Percentiles rank a stretch among this genome's conserved stretches.
phyloP scores from a whole-genome alignment of 2,113 vertebrate species.

The Crotalus viridis region DNA sequence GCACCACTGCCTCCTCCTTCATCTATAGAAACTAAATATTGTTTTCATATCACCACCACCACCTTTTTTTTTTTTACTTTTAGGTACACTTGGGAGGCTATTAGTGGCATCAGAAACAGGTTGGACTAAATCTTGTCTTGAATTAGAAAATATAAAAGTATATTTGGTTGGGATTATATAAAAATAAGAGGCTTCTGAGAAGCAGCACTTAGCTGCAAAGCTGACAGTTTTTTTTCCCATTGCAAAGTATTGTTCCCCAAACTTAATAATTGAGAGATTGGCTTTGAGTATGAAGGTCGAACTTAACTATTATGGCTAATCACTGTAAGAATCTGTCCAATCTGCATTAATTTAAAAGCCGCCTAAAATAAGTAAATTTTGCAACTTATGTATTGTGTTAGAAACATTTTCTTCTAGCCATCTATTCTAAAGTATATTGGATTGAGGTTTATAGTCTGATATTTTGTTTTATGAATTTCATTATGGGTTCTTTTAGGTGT shows the following conservation, averaged over 20 bases:
- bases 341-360: neutral
- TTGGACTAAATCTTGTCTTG: neutral
- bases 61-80: neutral
- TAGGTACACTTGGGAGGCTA: neutral
- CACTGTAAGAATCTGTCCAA: neutral
- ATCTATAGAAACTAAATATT: neutral
- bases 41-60: neutral
- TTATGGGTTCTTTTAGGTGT: neutral
- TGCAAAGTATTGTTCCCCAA: neutral
- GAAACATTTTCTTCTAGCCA: neutral
- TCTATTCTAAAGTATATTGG: neutral
- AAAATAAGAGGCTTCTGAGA: neutral
- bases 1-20: neutral
- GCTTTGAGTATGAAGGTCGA: neutral
- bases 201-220: neutral
- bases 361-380: neutral
- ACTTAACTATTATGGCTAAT: neutral
- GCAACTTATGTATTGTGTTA: neutral
- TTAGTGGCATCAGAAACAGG: neutral
- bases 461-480: neutral
- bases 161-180: neutral
- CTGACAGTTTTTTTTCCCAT: neutral
- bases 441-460: neutral
- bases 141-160: neutral
- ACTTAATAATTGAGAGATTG: neutral